Percentiles rank a stretch among this genome's conserved stretches.
These are phyloP conservation scores for Apodemia zela DNA, from an alignment of 2,888 invertebrate genomes.

Conservation along the genomic window DNA sequence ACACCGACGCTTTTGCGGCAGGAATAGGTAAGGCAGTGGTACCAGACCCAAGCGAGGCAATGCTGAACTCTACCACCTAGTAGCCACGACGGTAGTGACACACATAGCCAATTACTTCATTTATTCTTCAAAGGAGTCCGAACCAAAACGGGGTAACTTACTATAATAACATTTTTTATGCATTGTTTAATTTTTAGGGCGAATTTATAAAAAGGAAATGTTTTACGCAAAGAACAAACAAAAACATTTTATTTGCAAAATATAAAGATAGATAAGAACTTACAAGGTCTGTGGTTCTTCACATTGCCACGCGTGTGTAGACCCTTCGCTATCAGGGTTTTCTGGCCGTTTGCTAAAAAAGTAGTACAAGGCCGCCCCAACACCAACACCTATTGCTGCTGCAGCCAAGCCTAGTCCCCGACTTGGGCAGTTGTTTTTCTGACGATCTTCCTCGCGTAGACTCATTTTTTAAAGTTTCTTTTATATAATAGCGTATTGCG, in stretches of 20 bases:
- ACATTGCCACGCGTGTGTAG: conserved; percentile 48
- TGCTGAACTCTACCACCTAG: too few species aligned
- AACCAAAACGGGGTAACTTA: too few species aligned
- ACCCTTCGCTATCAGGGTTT: conserved; percentile 50
- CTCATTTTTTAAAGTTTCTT: conserved; percentile 45
- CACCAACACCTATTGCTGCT: conserved; percentile 65
- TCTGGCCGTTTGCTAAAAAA: conserved; percentile 59
- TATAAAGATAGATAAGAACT: conserved; percentile 26
- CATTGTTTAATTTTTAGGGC: too few species aligned
- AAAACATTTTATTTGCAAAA: neutral
- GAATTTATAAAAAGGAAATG: too few species aligned
- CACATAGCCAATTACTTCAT: too few species aligned
- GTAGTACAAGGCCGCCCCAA: conserved; percentile 70
- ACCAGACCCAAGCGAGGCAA: too few species aligned
- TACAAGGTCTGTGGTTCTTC: conserved; percentile 41
- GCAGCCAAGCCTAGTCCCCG: conserved; percentile 64
- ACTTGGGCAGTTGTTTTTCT: conserved; percentile 54
- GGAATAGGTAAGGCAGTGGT: too few species aligned
- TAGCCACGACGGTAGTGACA: too few species aligned
- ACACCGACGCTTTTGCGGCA: too few species aligned
- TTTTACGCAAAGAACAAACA: neutral
- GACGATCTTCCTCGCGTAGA: conserved; percentile 56
- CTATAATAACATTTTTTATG: too few species aligned
- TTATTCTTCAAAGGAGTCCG: too few species aligned
- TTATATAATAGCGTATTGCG: conserved; percentile 19